These are phyloP conservation scores for Synergus itoensis DNA, from an alignment of 2,888 invertebrate genomes.

Conservation along the genomic window DNA sequence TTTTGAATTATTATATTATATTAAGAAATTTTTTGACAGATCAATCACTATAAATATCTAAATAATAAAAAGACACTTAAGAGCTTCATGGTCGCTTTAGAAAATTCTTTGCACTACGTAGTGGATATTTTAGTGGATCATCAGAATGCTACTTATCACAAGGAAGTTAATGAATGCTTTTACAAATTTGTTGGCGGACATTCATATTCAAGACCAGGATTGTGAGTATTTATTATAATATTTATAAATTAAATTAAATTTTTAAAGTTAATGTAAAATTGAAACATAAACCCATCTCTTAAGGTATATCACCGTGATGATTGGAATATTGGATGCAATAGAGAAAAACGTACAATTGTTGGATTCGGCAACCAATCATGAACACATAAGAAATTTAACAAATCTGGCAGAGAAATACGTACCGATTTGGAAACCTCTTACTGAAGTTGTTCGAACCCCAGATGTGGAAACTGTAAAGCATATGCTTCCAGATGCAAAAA, in stretches of 20 bases:
- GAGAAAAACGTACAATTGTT: slow-evolving; percentile 63
- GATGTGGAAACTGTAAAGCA: slow-evolving; percentile 55
- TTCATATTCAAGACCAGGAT: slow-evolving; percentile 63
- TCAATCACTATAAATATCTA: slow-evolving; percentile 62
- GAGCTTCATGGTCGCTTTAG: slow-evolving; percentile 59
- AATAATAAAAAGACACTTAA: slow-evolving; percentile 58
- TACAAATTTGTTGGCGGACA: slow-evolving; percentile 62
- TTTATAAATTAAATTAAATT: neutral
- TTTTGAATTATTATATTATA: neutral
- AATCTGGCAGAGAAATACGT: slow-evolving; percentile 64
- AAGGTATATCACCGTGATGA: slow-evolving; percentile 62
- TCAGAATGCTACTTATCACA: slow-evolving; percentile 60
- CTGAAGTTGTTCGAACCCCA: slow-evolving; percentile 60
- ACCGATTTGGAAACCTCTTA: slow-evolving; percentile 69
- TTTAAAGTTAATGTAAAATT: slow-evolving; percentile 1
- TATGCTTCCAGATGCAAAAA: slow-evolving; percentile 66
- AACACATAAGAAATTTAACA: slow-evolving; percentile 60
- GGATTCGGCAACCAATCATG: slow-evolving; percentile 63
- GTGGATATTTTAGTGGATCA: slow-evolving; percentile 68
- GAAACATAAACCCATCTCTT: neutral
- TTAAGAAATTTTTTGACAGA: slow-evolving; percentile 47
- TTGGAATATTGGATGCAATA: slow-evolving; percentile 62
- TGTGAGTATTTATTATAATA: slow-evolving; percentile 55
- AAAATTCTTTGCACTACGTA: slow-evolving; percentile 62
- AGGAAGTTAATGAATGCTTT: slow-evolving; percentile 60